Evolutionary conservation across 1,140 invertebrate species (phyloP).

Genomic region (Calephelis virginiensis): DNA sequence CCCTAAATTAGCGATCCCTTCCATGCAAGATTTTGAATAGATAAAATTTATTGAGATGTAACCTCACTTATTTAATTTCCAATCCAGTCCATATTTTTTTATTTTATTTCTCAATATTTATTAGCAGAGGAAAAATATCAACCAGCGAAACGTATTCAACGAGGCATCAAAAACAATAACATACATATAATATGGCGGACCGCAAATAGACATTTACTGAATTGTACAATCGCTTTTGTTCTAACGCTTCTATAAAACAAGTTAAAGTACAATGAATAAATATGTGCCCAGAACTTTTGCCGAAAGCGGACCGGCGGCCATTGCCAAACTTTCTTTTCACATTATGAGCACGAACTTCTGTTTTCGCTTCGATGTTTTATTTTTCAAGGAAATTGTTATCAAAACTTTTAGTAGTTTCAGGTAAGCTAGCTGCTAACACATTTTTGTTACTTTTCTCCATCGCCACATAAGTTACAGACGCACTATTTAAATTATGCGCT

Average conservation of each 20-base stretch:
- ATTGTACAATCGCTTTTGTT: slow-evolving; percentile 11
- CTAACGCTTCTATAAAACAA: slow-evolving; percentile 24
- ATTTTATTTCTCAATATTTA: too few species aligned
- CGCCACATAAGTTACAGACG: too few species aligned
- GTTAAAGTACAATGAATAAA: slow-evolving; percentile 25
- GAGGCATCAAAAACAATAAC: slow-evolving; percentile 12
- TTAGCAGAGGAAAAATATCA: too few species aligned
- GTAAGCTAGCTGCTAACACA: too few species aligned
- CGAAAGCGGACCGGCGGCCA: neutral
- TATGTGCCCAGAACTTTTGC: slow-evolving; percentile 15
- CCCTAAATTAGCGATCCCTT: too few species aligned
- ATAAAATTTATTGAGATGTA: too few species aligned
- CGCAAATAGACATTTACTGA: slow-evolving; percentile 8
- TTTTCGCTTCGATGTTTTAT: neutral
- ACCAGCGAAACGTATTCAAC: neutral
- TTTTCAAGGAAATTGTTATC: too few species aligned
- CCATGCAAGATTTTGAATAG: too few species aligned
- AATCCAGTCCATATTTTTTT: too few species aligned
- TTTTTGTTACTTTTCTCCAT: neutral
- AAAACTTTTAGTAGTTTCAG: too few species aligned
- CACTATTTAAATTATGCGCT: too few species aligned
- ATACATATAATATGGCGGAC: slow-evolving; percentile 12
- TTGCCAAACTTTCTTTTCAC: slow-evolving; percentile 15
- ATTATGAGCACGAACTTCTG: neutral
- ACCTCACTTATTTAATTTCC: too few species aligned